Evolutionary conservation across 1,140 invertebrate species (phyloP).

Genomic region (Streblospio benedicti): DNA sequence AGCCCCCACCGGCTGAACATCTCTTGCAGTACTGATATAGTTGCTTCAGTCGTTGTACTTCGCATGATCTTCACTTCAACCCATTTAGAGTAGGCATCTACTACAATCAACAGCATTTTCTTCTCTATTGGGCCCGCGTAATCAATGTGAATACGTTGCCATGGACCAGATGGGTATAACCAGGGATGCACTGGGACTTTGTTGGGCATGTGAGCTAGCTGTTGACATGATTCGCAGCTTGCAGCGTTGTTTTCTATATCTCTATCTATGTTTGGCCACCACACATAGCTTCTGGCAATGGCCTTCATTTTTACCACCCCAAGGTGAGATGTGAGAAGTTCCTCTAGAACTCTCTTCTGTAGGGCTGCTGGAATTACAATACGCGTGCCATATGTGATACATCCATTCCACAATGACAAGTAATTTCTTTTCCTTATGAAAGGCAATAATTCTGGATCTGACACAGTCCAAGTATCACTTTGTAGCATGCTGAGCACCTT

Average conservation of each 20-base stretch:
- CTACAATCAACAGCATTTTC: constrained; percentile 41
- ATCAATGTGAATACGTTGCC: constrained; percentile 49
- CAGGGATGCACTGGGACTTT: constrained; percentile 29
- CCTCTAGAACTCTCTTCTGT: no score
- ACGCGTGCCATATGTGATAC: no score
- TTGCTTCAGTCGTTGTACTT: constrained; percentile 6
- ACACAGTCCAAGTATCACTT: no score
- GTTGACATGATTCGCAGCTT: constrained; percentile 14
- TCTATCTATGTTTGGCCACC: not conserved
- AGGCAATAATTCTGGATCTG: no score
- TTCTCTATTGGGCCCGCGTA: constrained; percentile 45
- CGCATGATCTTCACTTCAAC: constrained; percentile 30
- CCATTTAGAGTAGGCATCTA: constrained; percentile 46
- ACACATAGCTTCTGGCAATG: no score
- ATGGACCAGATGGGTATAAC: constrained; percentile 37
- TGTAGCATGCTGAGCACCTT: no score
- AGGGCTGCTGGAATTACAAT: no score
- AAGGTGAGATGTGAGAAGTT: not conserved
- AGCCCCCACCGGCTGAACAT: no score
- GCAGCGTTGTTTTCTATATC: not conserved
- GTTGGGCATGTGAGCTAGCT: constrained; percentile 22
- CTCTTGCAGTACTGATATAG: constrained; percentile 22
- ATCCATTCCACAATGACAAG: no score
- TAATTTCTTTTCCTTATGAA: no score
- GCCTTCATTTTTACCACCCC: not conserved